These are phyloP conservation scores for Venturia canescens DNA, from an alignment of 1,140 invertebrate species.

Conservation along the genomic window DNA sequence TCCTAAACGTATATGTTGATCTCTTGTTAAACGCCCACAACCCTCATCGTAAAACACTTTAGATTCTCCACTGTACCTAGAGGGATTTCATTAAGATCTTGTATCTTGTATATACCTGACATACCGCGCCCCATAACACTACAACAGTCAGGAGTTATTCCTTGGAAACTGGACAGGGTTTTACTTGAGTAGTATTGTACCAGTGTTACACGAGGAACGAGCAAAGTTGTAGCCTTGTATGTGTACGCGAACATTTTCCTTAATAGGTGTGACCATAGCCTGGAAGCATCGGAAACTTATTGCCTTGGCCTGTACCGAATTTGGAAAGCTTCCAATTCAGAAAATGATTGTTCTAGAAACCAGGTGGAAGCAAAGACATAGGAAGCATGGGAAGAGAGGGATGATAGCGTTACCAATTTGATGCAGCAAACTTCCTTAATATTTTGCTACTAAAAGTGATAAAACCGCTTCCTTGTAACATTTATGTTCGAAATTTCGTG, in stretches of 20 bases:
- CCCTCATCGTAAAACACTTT: neutral
- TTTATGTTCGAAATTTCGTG: slow-evolving; percentile 18
- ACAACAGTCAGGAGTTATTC: slow-evolving; percentile 31
- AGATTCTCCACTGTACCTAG: slow-evolving; percentile 9
- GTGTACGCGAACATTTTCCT: slow-evolving; percentile 22
- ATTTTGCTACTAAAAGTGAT: slow-evolving; percentile 13
- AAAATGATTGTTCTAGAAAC: slow-evolving; percentile 53
- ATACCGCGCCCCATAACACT: neutral
- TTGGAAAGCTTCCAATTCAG: slow-evolving; percentile 56
- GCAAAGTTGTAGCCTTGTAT: slow-evolving; percentile 24
- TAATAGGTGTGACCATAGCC: slow-evolving; percentile 44
- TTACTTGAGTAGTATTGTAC: slow-evolving; percentile 1
- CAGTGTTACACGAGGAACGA: slow-evolving; percentile 27
- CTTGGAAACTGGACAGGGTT: slow-evolving; percentile 26
- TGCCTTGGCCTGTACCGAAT: slow-evolving; percentile 48
- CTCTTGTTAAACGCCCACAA: neutral
- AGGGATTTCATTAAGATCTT: slow-evolving; percentile 36
- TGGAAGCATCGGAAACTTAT: slow-evolving; percentile 42
- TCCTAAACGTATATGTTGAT: slow-evolving; percentile 3
- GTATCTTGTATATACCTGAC: slow-evolving; percentile 25
- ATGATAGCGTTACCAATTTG: slow-evolving; percentile 52
- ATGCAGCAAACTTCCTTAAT: slow-evolving; percentile 43
- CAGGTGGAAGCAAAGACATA: neutral
- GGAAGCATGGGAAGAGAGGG: neutral
- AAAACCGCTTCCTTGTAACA: neutral